Conservation (phyloP, 2,113 vertebrate genomes). For the Hepsetus odoe region DNA sequence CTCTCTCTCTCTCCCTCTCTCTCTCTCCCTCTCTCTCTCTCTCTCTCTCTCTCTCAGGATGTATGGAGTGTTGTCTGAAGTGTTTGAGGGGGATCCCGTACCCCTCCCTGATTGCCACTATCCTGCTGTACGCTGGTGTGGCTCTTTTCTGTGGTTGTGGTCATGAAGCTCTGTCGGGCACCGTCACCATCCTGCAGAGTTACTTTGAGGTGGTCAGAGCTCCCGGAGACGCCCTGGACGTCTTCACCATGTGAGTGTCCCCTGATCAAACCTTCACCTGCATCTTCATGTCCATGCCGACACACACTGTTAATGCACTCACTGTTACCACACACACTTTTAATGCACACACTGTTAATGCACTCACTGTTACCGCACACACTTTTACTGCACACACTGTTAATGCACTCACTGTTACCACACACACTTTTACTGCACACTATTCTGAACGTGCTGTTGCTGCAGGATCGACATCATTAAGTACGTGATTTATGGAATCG, state of each 20-base stretch:
- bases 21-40: too few species aligned
- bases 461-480: constrained; percentile 97
- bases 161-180: constrained; percentile 94
- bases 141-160: constrained; percentile 98
- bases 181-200: constrained; percentile 95
- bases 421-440: too few species aligned
- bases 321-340: too few species aligned
- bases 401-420: too few species aligned
- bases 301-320: too few species aligned
- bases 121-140: constrained; percentile 96
- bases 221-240: constrained; percentile 89
- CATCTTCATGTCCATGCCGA: too few species aligned
- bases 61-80: constrained; percentile 97
- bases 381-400: too few species aligned
- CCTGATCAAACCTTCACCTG: not conserved
- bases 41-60: too few species aligned
- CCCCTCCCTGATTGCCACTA: constrained; percentile 93
- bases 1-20: too few species aligned
- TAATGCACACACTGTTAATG: too few species aligned
- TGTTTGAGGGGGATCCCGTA: constrained; percentile 99
- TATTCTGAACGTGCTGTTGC: too few species aligned
- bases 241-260: constrained; percentile 92
- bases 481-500: constrained; percentile 97
- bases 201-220: constrained; percentile 96
- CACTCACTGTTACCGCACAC: too few species aligned